Base-by-base conservation (phyloP, 1,140 invertebrate species). In the Ips nitidus region DNA sequence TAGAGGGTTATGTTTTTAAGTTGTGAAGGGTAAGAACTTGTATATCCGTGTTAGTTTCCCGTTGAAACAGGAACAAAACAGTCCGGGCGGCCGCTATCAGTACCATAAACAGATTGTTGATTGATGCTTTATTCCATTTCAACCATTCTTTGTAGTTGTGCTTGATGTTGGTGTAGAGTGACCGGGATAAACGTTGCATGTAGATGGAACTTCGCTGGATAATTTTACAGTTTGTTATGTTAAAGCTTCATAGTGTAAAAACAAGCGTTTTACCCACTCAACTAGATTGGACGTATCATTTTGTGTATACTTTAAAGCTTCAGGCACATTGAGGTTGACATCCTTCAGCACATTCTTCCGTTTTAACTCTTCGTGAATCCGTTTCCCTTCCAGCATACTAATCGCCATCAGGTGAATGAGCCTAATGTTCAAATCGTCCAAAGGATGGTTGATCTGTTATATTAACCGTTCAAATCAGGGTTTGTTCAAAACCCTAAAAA, bases 281-380 rank as follows among this genome's bases (percentile, higher is more conserved):
- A 64, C 73, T 40, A 79, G 72, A 43, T 74, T 72, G 5, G 22
- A 47, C 3, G 66, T 61, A 50, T 73, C 65, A n/a, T 71, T 55
- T 59, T 74, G 75, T 6, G 75, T 75, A 66, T 66, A 76, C 53
- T 74, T 71, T 22, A 80, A 71, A 1, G 78, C 78, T 72, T 80
- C 78, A 5, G 79, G 79, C 8, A 80, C 74, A 38, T 78, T 79
- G 43, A 81, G 67, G 74, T 79, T 80, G 3, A 77, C 58, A 56
- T 79, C 71, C 58, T 75, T 73, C 37, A 80, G 58, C 8, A 60
- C n/a, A 1, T 75, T 76, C 58, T 69, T 74, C 4, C 45, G 36
- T 61, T 77, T 76, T 36, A 81, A 62, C 5, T 70, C 56, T 40
- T 78, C 73, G 63, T 80, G 75, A 62, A 80, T 79, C 50, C 69